Evolutionary conservation across 2,797 vertebrate genomes (phyloP).

Genomic region (Lutjanus argentimaculatus): DNA sequence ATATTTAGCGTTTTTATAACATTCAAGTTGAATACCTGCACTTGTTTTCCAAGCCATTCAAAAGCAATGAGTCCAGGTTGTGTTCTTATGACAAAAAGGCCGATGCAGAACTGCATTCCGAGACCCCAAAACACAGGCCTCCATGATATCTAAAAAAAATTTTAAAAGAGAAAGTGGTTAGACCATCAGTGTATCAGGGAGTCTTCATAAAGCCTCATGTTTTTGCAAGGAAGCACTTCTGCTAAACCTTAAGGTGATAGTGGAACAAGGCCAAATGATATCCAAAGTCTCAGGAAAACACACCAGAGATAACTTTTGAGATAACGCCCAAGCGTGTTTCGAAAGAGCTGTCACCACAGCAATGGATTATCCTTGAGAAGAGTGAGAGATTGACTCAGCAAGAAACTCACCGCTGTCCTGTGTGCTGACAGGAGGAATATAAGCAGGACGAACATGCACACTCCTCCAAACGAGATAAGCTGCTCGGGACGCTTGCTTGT

Average conservation of each 20-base stretch:
- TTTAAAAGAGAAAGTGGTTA: not conserved
- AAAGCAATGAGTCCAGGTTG: constrained; percentile 90
- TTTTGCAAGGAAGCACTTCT: constrained; percentile 53
- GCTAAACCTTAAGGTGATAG: constrained; percentile 43
- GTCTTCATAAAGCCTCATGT: constrained; percentile 11
- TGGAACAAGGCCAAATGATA: constrained; percentile 57
- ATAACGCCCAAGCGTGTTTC: constrained; percentile 31
- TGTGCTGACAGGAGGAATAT: constrained; percentile 91
- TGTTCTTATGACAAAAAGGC: constrained; percentile 93
- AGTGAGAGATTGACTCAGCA: not conserved
- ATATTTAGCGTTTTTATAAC: not conserved
- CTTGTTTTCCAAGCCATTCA: constrained; percentile 92
- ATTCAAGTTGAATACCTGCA: constrained; percentile 86
- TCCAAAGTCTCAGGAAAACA: constrained; percentile 67
- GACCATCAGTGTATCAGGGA: constrained; percentile 1
- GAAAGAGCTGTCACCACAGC: constrained; percentile 12
- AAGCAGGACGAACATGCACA: constrained; percentile 87
- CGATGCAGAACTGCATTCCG: constrained; percentile 91
- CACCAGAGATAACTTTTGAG: constrained; percentile 62
- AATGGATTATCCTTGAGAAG: not conserved
- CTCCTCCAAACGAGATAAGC: constrained; percentile 93
- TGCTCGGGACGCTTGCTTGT: constrained; percentile 88
- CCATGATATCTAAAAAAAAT: constrained; percentile 89
- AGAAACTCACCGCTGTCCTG: constrained; percentile 86
- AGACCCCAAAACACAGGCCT: constrained; percentile 93